Base-by-base conservation (phyloP, 2,888 invertebrate species). In the Zhuqinia jingwanae region DNA sequence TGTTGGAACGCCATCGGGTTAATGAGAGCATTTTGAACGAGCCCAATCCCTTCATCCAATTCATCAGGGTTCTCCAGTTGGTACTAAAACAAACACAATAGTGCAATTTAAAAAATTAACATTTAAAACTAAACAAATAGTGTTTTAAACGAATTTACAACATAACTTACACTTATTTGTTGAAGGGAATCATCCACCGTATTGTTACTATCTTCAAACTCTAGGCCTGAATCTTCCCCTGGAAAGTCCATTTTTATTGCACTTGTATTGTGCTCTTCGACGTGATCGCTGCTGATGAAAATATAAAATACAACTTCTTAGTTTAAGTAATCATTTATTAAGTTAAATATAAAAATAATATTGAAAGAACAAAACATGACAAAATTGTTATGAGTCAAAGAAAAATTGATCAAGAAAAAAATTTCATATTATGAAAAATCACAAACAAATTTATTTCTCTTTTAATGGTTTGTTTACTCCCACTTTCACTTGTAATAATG, bases 221-320 rank as follows among this genome's bases (percentile, higher is more conserved):
- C 90, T 27, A 89, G 77, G 6, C 90, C 90, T 2, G 90, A 90
- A 42, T 90, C 90, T 77, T 89, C 89, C 15, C 86, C 89, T 11
- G 82, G 82, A 30, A 80, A 79, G 17, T 90, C 88, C 90, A 90
- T 90, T 8, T 25, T 53, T n/a, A n/a, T 5, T 50, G n/a, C n/a
- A n/a, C n/a, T n/a, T n/a, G n/a, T n/a, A n/a, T n/a, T n/a, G n/a
- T n/a, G n/a, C n/a, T n/a, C n/a, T n/a, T n/a, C n/a, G n/a, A n/a
- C n/a, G n/a, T n/a, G n/a, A n/a, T n/a, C n/a, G n/a, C n/a, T n/a
- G n/a, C n/a, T n/a, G n/a, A n/a, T n/a, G n/a, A n/a, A n/a, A n/a
- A n/a, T n/a, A n/a, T n/a, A n/a, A n/a, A n/a, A n/a, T n/a, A n/a
- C n/a, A n/a, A n/a, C n/a, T n/a, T n/a, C n/a, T n/a, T n/a, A n/a